These are phyloP conservation scores for Liposcelis brunnea DNA, from an alignment of 2,888 invertebrate genomes.

Conservation along the genomic window DNA sequence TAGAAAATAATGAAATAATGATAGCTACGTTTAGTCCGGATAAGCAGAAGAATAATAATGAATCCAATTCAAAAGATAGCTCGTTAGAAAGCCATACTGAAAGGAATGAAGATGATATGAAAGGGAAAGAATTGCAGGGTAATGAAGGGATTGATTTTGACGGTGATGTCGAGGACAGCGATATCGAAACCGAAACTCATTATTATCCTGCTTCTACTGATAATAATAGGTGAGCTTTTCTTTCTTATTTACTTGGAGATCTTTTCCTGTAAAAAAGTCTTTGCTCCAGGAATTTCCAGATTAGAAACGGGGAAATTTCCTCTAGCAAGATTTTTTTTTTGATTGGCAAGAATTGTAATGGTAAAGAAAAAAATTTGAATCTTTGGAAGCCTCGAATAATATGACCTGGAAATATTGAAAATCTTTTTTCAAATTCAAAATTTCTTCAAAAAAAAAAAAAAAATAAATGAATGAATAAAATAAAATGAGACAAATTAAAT, in stretches of 20 bases:
- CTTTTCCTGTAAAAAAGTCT: conserved; percentile 11
- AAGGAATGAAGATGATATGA: not conserved
- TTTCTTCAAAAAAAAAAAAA: no score
- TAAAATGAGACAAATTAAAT: no score
- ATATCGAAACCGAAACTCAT: conserved; percentile 5
- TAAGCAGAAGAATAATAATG: not conserved
- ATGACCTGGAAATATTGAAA: no score
- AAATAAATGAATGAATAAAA: no score
- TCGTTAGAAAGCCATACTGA: conserved; percentile 3
- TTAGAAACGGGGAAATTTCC: no score
- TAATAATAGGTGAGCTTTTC: conserved; percentile 7
- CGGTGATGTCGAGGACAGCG: conserved; percentile 5
- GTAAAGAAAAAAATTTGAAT: no score
- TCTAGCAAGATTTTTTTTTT: no score
- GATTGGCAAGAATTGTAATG: no score
- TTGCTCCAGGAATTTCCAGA: conserved; percentile 18
- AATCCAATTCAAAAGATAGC: not conserved
- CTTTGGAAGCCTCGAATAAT: no score
- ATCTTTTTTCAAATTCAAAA: no score
- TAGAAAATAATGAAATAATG: conserved; percentile 28
- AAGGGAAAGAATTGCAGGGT: not conserved
- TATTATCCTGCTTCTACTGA: conserved; percentile 1
- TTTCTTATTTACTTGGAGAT: no score
- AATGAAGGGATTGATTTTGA: conserved; percentile 5
- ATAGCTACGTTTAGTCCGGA: conserved; percentile 6